Evolutionary conservation across 2,113 vertebrate species (phyloP), one percentile per base, ranked within the genome.

Genomic region (Octodon degus): DNA sequence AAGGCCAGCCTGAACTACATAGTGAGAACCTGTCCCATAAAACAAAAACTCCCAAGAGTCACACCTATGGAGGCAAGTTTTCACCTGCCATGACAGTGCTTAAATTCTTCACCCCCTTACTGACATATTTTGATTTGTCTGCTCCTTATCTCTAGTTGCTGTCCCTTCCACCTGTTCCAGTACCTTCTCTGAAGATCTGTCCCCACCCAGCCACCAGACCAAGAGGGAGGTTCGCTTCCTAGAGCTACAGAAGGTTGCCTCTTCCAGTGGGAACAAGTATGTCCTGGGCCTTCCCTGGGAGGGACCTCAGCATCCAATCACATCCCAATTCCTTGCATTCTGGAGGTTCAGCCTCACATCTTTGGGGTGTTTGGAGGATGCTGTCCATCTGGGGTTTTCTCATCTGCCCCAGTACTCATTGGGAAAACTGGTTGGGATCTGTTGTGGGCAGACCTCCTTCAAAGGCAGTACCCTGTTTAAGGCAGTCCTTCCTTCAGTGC

Each of bases 231-330:
- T 99, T 87, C 96, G 65, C 53, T 99, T 99, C 97, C 62, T 99
- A 97, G 99, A 99, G 87, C 98, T 99, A 63, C 98, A 99, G 90
- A 99, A 96, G 68, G 98, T 99, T 5, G 99, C 99, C 3, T 99
- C 98, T 4, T 99, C 99, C 3, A 94, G 98, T 62, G 32, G 98
- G 83, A 98, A 98, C 93, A 98, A 96, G 99, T 99, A 98, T 0
- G 97, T 97, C 30, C 62, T 72, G 55, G 11, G 5, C 63, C 22
- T 68, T 30, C 63, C 37, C 58, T 84, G 53, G 68, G 43, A 37
- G 37, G 58, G 88, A 47, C 27, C 84, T 83, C 65, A n/a, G 77
- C 7, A 13, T 70, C 43, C 9, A 32, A 82, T 20, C 60, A 4
- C 22, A 40, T 27, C 67, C 79, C 24, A 14, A 4, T 40, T 86